phyloP scores from a whole-genome alignment of 2,113 vertebrate genomes.

The Anolis carolinensis region DNA sequence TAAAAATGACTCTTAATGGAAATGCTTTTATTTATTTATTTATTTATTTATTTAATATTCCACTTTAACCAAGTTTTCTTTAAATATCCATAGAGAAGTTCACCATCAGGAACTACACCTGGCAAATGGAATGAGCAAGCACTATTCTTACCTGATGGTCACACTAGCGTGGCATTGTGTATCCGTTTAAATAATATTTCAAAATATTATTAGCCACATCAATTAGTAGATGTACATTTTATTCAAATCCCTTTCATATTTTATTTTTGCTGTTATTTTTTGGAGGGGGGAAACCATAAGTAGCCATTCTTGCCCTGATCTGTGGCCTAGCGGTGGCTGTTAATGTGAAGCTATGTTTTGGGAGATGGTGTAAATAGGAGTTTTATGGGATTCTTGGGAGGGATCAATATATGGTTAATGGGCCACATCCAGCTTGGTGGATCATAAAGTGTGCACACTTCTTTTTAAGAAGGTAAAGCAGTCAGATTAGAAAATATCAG shows the following conservation, averaged over 20 bases:
- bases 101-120: background rate
- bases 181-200: background rate
- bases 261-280: background rate
- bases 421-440: background rate
- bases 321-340: background rate
- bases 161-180: background rate
- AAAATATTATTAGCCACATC: background rate
- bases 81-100: background rate
- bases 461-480: background rate
- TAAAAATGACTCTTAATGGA: background rate
- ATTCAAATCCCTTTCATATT: background rate
- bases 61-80: no score
- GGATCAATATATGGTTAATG: background rate
- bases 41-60: no score
- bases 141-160: background rate
- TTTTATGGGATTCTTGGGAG: background rate
- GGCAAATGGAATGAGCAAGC: background rate
- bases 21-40: no score
- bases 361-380: background rate
- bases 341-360: background rate
- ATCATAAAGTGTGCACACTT: background rate
- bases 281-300: background rate
- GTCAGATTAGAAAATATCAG: background rate
- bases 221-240: background rate
- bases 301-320: background rate